Base-by-base conservation (phyloP, 2,888 invertebrate species). In the Syrphus vitripennis region DNA sequence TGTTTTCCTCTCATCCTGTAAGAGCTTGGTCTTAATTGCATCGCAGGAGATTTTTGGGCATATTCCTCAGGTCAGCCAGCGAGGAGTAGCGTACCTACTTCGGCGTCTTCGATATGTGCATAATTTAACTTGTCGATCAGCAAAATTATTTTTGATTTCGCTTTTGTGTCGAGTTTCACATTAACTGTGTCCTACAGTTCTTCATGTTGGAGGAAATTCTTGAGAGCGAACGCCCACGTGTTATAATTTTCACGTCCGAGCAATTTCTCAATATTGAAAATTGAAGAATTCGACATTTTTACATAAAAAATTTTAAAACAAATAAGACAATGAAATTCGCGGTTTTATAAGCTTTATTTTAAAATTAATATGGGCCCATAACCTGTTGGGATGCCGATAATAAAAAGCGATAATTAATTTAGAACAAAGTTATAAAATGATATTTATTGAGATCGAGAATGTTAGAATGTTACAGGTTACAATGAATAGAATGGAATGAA, bases 121-220 rank as follows among this genome's bases (percentile, higher is more conserved):
- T 82, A 82, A 37, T 82, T 84, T 7, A 81, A 67, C 69, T 78
- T 81, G 10, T 81, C 87, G 0, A 87, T 48, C 2, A 71, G 40
- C 24, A 80, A 55, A 65, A 80, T 77, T 10, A 83, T 70, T 37
- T 83, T 83, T 16, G 77, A 9, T 37, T 72, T 79, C 4, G 71
- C 71, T 42, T 71, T 79, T 12, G n/a, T 40, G 10, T 61, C 53
- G 0, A 45, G 1, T 31, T 55, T 40, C 14, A 14, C 14, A 9
- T 61, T 6, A 10, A 84, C 76, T 4, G 76, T 79, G 14, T 82
- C 84, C 84, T 78, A 87, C 74, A 16, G 67, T 76, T 29, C 79
- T 67, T 81, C 83, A 82, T 81, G 65, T 19, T 84, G 78, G 1
- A 84, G 40, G 31, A 70, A 37, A 24, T 75, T 82, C n/a, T 82